Evolutionary conservation across 2,797 vertebrate species (phyloP).

Genomic region (Hemibagrus guttatus): DNA sequence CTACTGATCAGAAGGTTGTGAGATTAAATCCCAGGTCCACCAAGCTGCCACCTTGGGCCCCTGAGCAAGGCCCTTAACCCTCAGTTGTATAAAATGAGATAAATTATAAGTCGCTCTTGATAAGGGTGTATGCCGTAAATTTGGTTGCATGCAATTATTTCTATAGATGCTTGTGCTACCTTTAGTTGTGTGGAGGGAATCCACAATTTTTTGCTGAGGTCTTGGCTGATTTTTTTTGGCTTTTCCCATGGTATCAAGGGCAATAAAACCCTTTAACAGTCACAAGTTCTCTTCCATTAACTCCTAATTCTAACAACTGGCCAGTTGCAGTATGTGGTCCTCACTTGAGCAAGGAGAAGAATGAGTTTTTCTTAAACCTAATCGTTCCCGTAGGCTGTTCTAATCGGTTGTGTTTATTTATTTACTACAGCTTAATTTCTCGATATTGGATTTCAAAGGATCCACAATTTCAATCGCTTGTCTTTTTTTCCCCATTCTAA

Average conservation of each 20-base stretch:
- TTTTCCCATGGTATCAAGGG: neutral
- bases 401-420: neutral
- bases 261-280: neutral
- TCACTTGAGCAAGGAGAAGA: neutral
- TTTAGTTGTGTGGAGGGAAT: neutral
- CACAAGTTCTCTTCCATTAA: neutral
- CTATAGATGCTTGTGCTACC: neutral
- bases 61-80: no score
- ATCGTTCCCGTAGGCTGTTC: neutral
- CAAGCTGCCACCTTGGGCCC: no score
- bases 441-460: constrained; percentile 11
- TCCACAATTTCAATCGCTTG: neutral
- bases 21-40: no score
- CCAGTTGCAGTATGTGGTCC: neutral
- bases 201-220: neutral
- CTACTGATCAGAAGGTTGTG: no score
- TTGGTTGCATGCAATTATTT: neutral
- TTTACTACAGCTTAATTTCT: neutral
- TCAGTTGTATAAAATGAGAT: no score
- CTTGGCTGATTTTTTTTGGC: neutral
- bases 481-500: neutral
- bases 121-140: neutral
- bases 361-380: neutral
- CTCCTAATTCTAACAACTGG: neutral
- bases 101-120: no score